phyloP scores from a whole-genome alignment of 2,888 invertebrate genomes.

The Scrobipalpa costella region DNA sequence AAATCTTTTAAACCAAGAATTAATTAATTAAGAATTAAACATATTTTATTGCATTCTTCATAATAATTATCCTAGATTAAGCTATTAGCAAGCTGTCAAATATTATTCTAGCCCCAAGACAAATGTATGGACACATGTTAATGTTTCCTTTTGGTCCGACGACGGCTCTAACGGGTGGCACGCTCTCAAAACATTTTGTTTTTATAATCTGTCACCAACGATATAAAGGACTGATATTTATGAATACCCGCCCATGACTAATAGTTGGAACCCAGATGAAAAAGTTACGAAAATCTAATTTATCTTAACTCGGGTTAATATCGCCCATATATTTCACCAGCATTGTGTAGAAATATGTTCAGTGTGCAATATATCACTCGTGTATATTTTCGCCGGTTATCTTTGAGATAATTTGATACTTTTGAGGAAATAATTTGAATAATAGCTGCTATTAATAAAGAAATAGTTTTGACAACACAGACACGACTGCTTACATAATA shows the following conservation, averaged over 20 bases:
- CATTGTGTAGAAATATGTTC: constrained; percentile 11
- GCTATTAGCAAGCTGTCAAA: constrained; percentile 34
- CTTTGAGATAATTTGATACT: constrained; percentile 13
- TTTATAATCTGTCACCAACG: constrained; percentile 38
- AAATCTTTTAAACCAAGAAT: too few species aligned
- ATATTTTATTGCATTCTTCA: neutral
- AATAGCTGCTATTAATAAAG: neutral
- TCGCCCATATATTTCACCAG: constrained; percentile 15
- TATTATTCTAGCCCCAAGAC: constrained; percentile 26
- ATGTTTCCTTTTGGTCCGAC: constrained; percentile 42
- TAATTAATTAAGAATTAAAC: too few species aligned
- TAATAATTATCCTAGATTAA: constrained; percentile 26
- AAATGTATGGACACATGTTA: constrained; percentile 29
- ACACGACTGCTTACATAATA: neutral
- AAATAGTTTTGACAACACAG: neutral
- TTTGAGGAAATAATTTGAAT: constrained; percentile 9
- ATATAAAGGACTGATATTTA: constrained; percentile 34
- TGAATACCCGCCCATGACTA: constrained; percentile 34
- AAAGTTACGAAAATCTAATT: constrained; percentile 32
- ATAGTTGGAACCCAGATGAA: constrained; percentile 31
- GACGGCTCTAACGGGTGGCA: constrained; percentile 32
- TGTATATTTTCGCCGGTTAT: constrained; percentile 13
- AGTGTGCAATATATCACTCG: constrained; percentile 10
- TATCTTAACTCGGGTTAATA: constrained; percentile 28
- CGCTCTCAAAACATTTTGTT: constrained; percentile 33